Conservation (phyloP, 2,888 invertebrate species). For the Cheilosia vernalis region DNA sequence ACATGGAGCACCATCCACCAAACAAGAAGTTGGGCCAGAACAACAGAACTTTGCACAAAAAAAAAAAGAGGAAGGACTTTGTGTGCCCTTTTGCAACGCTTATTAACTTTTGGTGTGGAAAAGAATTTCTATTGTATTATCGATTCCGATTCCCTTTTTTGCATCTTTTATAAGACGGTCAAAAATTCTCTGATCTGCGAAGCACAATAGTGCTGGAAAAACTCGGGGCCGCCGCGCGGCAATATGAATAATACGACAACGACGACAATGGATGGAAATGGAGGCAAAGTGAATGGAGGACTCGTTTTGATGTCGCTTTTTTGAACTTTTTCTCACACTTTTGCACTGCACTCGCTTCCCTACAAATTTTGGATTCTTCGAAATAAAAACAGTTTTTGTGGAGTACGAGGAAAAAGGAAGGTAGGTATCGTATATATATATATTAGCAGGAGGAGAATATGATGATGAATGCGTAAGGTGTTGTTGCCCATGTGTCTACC, state of each 20-base stretch:
- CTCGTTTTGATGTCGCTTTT: slow-evolving; percentile 19
- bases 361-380: slow-evolving; percentile 40
- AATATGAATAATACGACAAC: slow-evolving; percentile 32
- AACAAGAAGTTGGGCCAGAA: not conserved
- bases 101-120: slow-evolving; percentile 71
- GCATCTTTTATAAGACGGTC: slow-evolving; percentile 44
- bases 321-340: not conserved
- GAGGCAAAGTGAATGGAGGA: not conserved
- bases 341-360: not conserved
- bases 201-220: slow-evolving; percentile 44
- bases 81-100: slow-evolving; percentile 64
- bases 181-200: slow-evolving; percentile 18
- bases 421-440: not conserved
- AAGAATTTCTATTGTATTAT: slow-evolving; percentile 72
- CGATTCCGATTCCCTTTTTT: slow-evolving; percentile 65
- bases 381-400: slow-evolving; percentile 32
- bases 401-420: slow-evolving; percentile 18
- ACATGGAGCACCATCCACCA: slow-evolving; percentile 9
- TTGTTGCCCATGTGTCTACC: slow-evolving; percentile 41
- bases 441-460: slow-evolving; percentile 30
- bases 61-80: slow-evolving; percentile 11
- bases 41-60: not conserved
- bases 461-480: slow-evolving; percentile 62
- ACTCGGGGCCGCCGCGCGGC: slow-evolving; percentile 12
- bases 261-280: slow-evolving; percentile 24